Base-by-base conservation (phyloP, 2,113 vertebrate species). In the Hippocampus barbouri region DNA sequence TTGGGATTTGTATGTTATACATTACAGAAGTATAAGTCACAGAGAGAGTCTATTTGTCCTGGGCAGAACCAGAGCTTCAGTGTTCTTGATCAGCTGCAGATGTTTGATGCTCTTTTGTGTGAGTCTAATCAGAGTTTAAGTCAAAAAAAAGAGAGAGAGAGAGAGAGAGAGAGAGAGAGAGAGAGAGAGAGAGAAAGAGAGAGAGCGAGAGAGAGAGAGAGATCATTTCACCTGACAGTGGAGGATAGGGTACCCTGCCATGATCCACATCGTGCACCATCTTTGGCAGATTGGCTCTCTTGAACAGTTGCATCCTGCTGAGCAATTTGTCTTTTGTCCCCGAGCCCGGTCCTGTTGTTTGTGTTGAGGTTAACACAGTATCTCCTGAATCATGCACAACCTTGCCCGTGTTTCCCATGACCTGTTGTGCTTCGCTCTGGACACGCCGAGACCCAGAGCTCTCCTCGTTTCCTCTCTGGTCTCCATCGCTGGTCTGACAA, bases 291-390 rank as follows among this genome's bases (percentile, higher is more conserved):
- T 76, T 88, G 21, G 74, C 75, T 79, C 95, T 94, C 88, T 92
- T 95, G 87, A 97, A 98, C 79, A 91, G 90, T 70, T 96, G 94
- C 95, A 97, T 97, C 65, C 92, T 93, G 70, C 86, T 89, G 34
- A 97, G 82, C 18, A 96, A 94, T 73, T 92, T 89, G 62, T 96
- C 94, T 68, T 93, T 93, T 0, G 92, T 83, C 1, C 86, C 54
- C 40, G 61, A 12, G 8, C 12, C 0, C 30, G 21, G 27, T 4
- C 77, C 11, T 27, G 73, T 79, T 47, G 65, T 47, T 10, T 62
- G 18, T 25, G 2, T 41, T 12, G 60, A n/a, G 8, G 1, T 57
- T 5, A 70, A 14, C 30, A 51, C 70, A 14, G 53, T 71, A 25
- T 77, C 82, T 47, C 63, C 78, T 9, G 67, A 60, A 7, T 41